Percentiles rank a stretch among this genome's conserved stretches.
These are phyloP conservation scores for Eledona agricola DNA, from an alignment of 2,888 invertebrate species.

Conservation along the genomic window DNA sequence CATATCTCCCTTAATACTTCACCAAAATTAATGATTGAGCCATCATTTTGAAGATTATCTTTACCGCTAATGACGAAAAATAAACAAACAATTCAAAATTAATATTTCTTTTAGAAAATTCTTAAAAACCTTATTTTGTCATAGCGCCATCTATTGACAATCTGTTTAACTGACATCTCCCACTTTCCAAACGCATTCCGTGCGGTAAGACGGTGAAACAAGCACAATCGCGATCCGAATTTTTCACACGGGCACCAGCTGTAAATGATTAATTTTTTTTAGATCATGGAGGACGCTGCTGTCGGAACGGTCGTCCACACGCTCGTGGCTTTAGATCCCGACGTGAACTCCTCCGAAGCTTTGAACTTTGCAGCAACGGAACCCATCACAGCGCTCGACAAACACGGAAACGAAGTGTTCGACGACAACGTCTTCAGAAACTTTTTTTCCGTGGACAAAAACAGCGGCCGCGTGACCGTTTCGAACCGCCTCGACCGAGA, in stretches of 20 bases:
- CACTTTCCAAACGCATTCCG: not conserved
- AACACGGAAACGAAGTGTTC: slow-evolving; percentile 77
- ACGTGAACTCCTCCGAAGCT: slow-evolving; percentile 74
- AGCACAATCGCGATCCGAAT: not conserved
- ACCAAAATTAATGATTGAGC: too few species aligned
- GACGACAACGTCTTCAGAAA: slow-evolving; percentile 66
- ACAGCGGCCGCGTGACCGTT: slow-evolving; percentile 72
- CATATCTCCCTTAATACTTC: too few species aligned
- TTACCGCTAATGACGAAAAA: too few species aligned
- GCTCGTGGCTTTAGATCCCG: slow-evolving; percentile 81
- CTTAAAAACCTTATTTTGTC: too few species aligned
- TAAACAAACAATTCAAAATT: too few species aligned
- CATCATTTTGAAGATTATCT: too few species aligned
- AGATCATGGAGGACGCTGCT: slow-evolving; percentile 80
- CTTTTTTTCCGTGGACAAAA: slow-evolving; percentile 72
- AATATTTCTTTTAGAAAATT: too few species aligned
- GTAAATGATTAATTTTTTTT: slow-evolving; percentile 35
- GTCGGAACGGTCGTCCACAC: slow-evolving; percentile 76
- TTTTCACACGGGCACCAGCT: not conserved
- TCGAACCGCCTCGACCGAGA: slow-evolving; percentile 71
- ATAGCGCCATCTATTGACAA: too few species aligned
- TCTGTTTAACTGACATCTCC: too few species aligned
- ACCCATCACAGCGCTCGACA: slow-evolving; percentile 81
- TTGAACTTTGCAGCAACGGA: slow-evolving; percentile 74
- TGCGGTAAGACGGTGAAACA: not conserved